Conservation (phyloP, 2,888 invertebrate genomes). For the Mimachlamys varia region DNA sequence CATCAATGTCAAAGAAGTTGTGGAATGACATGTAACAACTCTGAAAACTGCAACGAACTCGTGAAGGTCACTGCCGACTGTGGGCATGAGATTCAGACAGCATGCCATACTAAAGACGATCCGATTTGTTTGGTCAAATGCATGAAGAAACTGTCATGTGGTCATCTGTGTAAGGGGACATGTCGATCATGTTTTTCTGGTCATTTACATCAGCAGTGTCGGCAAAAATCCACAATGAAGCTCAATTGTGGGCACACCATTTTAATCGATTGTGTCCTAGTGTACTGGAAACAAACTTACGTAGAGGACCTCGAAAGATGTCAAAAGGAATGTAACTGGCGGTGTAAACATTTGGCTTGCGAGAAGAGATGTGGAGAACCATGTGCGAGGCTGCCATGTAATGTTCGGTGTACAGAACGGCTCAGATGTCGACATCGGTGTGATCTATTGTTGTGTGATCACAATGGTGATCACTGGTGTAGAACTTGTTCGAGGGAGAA, state of each 20-base stretch:
- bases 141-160: constrained; percentile 67
- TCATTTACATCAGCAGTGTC: constrained; percentile 53
- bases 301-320: constrained; percentile 76
- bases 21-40: constrained; percentile 35
- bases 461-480: constrained; percentile 85
- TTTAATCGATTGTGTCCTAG: constrained; percentile 55
- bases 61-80: constrained; percentile 8
- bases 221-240: constrained; percentile 41
- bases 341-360: constrained; percentile 75
- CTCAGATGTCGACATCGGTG: constrained; percentile 77
- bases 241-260: constrained; percentile 59
- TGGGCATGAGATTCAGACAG: constrained; percentile 37
- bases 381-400: constrained; percentile 76
- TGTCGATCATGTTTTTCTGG: constrained; percentile 54
- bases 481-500: constrained; percentile 80
- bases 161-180: constrained; percentile 56
- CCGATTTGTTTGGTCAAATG: constrained; percentile 63
- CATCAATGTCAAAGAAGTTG: constrained; percentile 41
- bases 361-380: constrained; percentile 74
- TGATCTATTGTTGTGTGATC: constrained; percentile 89
- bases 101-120: constrained; percentile 39
- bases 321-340: constrained; percentile 78
- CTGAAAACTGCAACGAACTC: constrained; percentile 28
- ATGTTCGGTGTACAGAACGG: constrained; percentile 58
- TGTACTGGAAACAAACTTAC: constrained; percentile 72